Evolutionary conservation across 2,797 vertebrate species (phyloP).

Genomic region (Gymnodraco acuticeps): DNA sequence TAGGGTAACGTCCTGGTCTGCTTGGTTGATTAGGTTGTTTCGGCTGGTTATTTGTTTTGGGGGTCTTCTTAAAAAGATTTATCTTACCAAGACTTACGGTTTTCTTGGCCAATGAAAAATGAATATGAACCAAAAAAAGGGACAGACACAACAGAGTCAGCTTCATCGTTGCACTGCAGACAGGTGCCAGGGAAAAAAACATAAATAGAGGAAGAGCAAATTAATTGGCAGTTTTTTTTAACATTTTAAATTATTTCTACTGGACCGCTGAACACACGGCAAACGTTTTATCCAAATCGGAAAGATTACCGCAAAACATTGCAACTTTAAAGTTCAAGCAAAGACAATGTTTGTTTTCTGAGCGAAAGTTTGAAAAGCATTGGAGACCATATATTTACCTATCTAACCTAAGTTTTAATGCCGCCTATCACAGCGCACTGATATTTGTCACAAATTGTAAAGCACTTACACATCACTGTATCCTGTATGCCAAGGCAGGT

Average conservation of each 20-base stretch:
- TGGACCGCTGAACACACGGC: neutral
- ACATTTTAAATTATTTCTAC: no score
- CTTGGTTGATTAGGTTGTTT: conserved; percentile 25
- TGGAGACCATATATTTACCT: neutral
- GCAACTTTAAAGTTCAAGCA: neutral
- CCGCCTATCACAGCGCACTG: no score
- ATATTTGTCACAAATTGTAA: no score
- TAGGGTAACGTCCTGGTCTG: conserved; percentile 39
- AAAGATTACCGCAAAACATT: neutral
- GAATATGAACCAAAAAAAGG: conserved; percentile 30
- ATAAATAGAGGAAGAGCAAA: neutral
- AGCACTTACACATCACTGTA: no score
- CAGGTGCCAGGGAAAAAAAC: neutral
- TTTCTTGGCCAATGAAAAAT: conserved; percentile 46
- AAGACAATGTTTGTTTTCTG: neutral
- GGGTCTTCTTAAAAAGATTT: conserved; percentile 48
- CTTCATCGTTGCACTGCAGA: conserved; percentile 58
- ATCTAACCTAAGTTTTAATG: no score
- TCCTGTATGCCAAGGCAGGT: no score
- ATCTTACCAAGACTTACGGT: conserved; percentile 36
- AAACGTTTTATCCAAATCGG: neutral
- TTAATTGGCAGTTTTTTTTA: no score
- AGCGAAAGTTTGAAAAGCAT: no score
- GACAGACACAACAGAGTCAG: conserved; percentile 24
- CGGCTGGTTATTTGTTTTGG: conserved; percentile 44